These are phyloP conservation scores for Drosophila monieri DNA, from an alignment of 2,888 invertebrate genomes.

Conservation along the genomic window DNA sequence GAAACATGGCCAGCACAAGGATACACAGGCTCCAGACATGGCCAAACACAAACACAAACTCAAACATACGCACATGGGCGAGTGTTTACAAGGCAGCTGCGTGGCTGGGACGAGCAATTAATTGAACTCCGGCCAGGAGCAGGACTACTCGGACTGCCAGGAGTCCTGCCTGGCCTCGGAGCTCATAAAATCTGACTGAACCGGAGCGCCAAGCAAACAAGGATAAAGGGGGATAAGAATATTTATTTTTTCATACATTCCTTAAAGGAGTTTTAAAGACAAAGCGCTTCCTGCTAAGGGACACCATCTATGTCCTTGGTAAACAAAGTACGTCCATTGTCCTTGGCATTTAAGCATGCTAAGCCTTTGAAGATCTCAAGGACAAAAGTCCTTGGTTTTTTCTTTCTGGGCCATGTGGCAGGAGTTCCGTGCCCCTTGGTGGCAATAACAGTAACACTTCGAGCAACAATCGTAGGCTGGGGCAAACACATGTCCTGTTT, in stretches of 20 bases:
- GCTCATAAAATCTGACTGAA: conserved; percentile 39
- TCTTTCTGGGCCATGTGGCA: conserved; percentile 6
- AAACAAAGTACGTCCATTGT: too few relatives aligned
- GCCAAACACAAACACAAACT: conserved; percentile 15
- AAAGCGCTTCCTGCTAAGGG: not conserved
- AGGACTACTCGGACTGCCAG: conserved; percentile 4
- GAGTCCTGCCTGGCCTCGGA: not conserved
- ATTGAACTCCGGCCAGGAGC: conserved; percentile 54
- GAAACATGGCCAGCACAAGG: conserved; percentile 39
- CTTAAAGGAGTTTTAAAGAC: not conserved
- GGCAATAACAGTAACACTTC: conserved; percentile 34
- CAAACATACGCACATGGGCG: conserved; percentile 5
- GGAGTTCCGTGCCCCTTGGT: not conserved
- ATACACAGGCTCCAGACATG: conserved; percentile 28
- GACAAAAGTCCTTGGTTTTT: conserved; percentile 13
- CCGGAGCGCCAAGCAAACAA: not conserved
- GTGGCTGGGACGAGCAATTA: conserved; percentile 57
- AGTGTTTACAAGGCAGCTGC: conserved; percentile 48
- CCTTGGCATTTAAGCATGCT: not conserved
- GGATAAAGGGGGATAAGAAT: not conserved
- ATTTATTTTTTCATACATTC: not conserved
- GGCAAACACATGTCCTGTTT: conserved; percentile 30
- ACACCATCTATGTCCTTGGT: not conserved
- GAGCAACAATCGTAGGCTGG: conserved; percentile 16
- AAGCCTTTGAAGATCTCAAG: not conserved